phyloP scores from a whole-genome alignment of 23 tunicate genomes.

The Halocynthia aurantium region DNA sequence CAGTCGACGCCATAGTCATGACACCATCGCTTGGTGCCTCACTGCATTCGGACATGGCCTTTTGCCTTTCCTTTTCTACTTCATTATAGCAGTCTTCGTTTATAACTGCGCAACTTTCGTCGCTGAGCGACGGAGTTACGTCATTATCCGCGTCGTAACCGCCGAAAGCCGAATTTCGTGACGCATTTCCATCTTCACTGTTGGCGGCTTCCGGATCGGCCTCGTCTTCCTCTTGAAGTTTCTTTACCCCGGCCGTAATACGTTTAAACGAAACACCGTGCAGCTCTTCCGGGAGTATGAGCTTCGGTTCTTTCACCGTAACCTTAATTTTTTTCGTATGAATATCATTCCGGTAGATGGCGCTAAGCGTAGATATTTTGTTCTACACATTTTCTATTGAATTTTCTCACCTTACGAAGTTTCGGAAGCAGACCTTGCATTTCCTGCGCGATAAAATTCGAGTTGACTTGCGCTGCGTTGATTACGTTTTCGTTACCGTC shows the following conservation, averaged over 20 bases:
- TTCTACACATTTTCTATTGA: neutral
- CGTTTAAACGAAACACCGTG: slow-evolving; percentile 66
- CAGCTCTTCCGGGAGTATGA: slow-evolving; percentile 60
- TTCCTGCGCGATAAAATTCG: slow-evolving; percentile 71
- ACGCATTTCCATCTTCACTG: slow-evolving; percentile 10
- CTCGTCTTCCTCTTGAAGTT: slow-evolving; percentile 18
- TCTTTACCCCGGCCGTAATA: slow-evolving; percentile 72
- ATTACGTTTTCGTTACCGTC: slow-evolving; percentile 67
- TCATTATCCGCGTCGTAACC: slow-evolving; percentile 39
- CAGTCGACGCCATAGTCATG: slow-evolving; percentile 19
- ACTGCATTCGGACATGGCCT: slow-evolving; percentile 24
- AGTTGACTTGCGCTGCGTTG: slow-evolving; percentile 38
- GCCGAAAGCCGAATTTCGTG: slow-evolving; percentile 27
- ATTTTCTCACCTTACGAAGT: slow-evolving; percentile 46
- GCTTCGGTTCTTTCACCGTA: slow-evolving; percentile 61
- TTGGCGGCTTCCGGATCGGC: slow-evolving; percentile 17
- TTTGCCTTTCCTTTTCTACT: slow-evolving; percentile 9
- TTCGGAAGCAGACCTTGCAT: slow-evolving; percentile 54
- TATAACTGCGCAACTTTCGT: slow-evolving; percentile 30
- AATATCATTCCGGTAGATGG: neutral
- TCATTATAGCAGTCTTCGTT: slow-evolving; percentile 7
- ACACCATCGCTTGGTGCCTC: slow-evolving; percentile 11
- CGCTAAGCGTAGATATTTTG: neutral
- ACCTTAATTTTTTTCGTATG: slow-evolving; percentile 32
- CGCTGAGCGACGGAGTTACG: slow-evolving; percentile 37